Conservation (phyloP, 2,888 invertebrate genomes). For the Eubasilissa splendida region DNA sequence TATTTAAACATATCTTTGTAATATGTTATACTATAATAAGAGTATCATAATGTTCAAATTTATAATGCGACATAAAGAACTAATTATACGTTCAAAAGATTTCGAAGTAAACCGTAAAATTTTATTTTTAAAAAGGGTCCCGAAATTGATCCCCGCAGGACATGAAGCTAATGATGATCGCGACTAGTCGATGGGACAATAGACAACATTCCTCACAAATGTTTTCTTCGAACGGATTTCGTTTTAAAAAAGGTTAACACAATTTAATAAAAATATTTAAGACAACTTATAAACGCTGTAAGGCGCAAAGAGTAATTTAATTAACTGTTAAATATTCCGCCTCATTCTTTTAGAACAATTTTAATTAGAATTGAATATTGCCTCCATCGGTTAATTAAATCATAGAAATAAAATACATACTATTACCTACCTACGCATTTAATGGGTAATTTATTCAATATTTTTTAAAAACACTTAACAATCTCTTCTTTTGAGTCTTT, state of each 20-base stretch:
- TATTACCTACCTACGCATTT: neutral
- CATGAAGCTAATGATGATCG: constrained; percentile 45
- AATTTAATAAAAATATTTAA: neutral
- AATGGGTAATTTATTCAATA: constrained; percentile 5
- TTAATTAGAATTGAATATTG: constrained; percentile 10
- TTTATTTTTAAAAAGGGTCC: constrained; percentile 35
- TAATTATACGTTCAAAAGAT: constrained; percentile 7
- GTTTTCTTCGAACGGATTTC: constrained; percentile 14
- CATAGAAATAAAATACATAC: constrained; percentile 1
- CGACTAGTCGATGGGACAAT: constrained; percentile 43
- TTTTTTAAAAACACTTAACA: neutral
- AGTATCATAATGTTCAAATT: too few relatives aligned
- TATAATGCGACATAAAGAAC: neutral
- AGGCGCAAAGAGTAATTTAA: constrained; percentile 33
- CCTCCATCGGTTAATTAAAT: neutral
- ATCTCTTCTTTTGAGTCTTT: too few relatives aligned
- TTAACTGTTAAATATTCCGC: constrained; percentile 47
- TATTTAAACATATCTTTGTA: too few relatives aligned
- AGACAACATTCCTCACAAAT: constrained; percentile 30
- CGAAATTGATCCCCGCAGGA: constrained; percentile 53
- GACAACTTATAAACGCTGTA: constrained; percentile 22
- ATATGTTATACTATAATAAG: too few relatives aligned
- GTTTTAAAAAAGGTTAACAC: neutral
- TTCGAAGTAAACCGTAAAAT: constrained; percentile 15
- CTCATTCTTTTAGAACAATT: constrained; percentile 31